These are phyloP conservation scores for Drosophila bocqueti DNA, from an alignment of 1,140 invertebrate species.

Conservation along the genomic window DNA sequence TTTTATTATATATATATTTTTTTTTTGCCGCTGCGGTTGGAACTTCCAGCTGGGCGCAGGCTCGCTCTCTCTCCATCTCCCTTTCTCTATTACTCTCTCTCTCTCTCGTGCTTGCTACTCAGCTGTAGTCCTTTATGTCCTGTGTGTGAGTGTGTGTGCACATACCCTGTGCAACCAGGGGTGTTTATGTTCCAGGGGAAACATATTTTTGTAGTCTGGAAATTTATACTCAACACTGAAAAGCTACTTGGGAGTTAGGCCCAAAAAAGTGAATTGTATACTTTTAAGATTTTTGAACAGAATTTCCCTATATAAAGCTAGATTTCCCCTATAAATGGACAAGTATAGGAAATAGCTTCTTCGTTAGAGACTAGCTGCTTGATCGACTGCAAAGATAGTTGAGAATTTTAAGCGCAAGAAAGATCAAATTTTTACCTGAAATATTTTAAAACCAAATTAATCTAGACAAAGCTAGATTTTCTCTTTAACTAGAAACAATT, in stretches of 20 bases:
- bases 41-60: constrained; percentile 55
- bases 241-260: background rate
- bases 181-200: background rate
- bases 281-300: no score
- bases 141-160: background rate
- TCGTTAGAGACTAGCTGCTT: no score
- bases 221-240: background rate
- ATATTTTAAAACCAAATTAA: no score
- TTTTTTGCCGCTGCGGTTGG: constrained; percentile 30
- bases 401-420: no score
- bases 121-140: constrained; percentile 53
- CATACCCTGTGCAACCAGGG: constrained; percentile 10
- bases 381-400: no score
- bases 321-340: background rate
- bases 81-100: background rate
- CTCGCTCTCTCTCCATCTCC: constrained; percentile 17
- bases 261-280: background rate
- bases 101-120: constrained; percentile 22
- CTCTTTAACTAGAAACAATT: no score
- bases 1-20: background rate
- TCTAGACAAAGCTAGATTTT: no score
- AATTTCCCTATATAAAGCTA: no score
- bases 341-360: no score
- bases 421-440: no score
- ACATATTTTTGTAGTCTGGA: no score